A percentile compares a stretch with the other conserved stretches of the same genome.
Evolutionary conservation across 2,113 vertebrate species (phyloP).

Genomic region (Hipposideros armiger): DNA sequence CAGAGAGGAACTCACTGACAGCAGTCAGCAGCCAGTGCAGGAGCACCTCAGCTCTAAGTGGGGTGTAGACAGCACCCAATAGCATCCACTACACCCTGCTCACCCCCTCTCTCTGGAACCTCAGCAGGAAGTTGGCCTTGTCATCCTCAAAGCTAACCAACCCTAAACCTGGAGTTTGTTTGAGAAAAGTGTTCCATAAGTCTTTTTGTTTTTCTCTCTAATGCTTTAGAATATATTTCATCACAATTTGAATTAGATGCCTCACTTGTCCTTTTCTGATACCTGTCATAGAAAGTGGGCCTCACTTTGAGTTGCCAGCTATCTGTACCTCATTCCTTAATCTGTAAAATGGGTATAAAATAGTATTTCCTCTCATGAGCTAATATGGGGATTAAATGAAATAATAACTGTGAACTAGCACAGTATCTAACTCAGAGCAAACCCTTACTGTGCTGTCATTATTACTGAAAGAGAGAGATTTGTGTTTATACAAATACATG

Average conservation of each 20-base stretch:
- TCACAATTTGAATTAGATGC: neutral
- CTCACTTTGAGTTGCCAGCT: neutral
- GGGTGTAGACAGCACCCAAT: neutral
- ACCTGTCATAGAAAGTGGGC: neutral
- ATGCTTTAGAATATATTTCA: neutral
- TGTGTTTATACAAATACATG: neutral
- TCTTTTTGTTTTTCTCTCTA: neutral
- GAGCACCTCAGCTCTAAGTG: too few relatives aligned
- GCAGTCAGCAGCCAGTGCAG: neutral
- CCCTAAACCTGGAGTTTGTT: neutral
- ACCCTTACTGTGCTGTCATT: neutral
- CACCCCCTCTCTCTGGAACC: neutral
- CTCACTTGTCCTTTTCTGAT: neutral
- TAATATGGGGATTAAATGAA: neutral
- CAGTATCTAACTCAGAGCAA: neutral
- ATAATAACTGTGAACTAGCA: neutral
- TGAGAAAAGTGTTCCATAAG: neutral
- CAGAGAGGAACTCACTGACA: neutral
- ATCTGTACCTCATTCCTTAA: conserved; percentile 1
- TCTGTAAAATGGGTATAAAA: neutral
- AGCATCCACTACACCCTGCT: neutral
- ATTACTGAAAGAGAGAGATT: neutral
- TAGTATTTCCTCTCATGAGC: neutral
- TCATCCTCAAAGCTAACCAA: neutral
- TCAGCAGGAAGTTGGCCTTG: neutral